Evolutionary conservation across 2,888 invertebrate species (phyloP).

Genomic region (Zaprionus bogoriensis): DNA sequence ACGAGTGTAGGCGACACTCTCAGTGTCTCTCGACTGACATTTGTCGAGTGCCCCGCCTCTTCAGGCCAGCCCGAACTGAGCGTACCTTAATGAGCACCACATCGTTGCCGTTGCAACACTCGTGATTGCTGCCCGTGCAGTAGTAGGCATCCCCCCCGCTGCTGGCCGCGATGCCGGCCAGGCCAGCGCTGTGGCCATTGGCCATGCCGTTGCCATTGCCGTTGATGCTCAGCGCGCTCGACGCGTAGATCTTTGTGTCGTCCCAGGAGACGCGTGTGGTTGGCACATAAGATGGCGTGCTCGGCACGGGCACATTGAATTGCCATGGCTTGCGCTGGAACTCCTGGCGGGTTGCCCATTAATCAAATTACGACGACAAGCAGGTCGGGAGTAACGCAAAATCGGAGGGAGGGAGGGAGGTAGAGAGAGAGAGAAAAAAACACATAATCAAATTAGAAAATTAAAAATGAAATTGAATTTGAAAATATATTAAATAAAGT

Average conservation of each 20-base stretch:
- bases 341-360: constrained; percentile 59
- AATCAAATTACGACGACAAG: constrained; percentile 24
- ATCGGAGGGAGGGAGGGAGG: constrained; percentile 5
- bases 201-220: constrained; percentile 22
- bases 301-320: constrained; percentile 79
- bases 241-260: constrained; percentile 81
- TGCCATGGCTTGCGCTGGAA: constrained; percentile 80
- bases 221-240: constrained; percentile 20
- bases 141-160: constrained; percentile 76
- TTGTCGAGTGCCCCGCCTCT: constrained; percentile 25
- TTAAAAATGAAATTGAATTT: neutral
- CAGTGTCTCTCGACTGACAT: too few relatives aligned
- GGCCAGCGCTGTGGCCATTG: constrained; percentile 20
- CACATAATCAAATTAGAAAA: constrained; percentile 26
- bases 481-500: too few relatives aligned
- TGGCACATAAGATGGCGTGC: constrained; percentile 80
- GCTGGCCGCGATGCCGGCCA: constrained; percentile 27
- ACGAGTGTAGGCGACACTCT: constrained; percentile 26
- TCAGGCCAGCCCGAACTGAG: constrained; percentile 2
- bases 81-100: constrained; percentile 83
- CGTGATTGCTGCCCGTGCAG: constrained; percentile 81
- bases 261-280: constrained; percentile 82
- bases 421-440: neutral
- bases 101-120: constrained; percentile 82
- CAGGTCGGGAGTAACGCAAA: neutral